Evolutionary conservation across 1,140 invertebrate genomes (phyloP), one percentile per base, ranked within the genome.

Genomic region (Hydropsyche tenuis): DNA sequence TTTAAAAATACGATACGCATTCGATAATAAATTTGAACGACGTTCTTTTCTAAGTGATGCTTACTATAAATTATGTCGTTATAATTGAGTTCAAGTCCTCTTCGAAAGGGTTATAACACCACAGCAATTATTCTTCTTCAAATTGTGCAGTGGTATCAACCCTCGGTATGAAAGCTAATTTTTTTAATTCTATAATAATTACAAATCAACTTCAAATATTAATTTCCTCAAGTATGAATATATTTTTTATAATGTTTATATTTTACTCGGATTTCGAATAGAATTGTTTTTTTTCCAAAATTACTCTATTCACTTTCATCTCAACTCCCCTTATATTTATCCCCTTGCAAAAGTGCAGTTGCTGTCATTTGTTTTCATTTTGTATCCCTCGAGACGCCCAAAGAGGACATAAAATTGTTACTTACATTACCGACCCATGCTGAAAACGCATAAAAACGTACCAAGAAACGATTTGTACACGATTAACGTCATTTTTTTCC

Each of bases 331-430:
- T 71, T 45, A 45, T 64, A 53, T 70, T 70, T 25, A 56, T 37
- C 68, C 68, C 68, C 51, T 23, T 16, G 16, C 45, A 2, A 60
- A 42, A 48, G 11, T 68, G 16, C 68, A 73, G 53, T 76, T 63
- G 53, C 69, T 74, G 73, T 77, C 75, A 77, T 77, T 77, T 77
- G 73, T 77, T 77, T 77, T 77, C 75, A 77, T 77, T 77, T 74
- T 25, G 6, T 22, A 48, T 70, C 62, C 73, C 69, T 43, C 69
- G 71, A 64, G 72, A 51, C 65, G 23, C 20, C 20, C 37, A 22
- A 46, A 60, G 69, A 63, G 74, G 69, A 72, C 69, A 66, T 75
- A 75, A 75, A 75, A 75, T 69, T 72, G 64, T 53, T 72, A 75
- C 69, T 75, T 75, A 71, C 56, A 75, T 75, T 72, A 72, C 64